These are phyloP conservation scores for Liparis tanakae DNA, from an alignment of 2,797 vertebrate species.

Conservation along the genomic window DNA sequence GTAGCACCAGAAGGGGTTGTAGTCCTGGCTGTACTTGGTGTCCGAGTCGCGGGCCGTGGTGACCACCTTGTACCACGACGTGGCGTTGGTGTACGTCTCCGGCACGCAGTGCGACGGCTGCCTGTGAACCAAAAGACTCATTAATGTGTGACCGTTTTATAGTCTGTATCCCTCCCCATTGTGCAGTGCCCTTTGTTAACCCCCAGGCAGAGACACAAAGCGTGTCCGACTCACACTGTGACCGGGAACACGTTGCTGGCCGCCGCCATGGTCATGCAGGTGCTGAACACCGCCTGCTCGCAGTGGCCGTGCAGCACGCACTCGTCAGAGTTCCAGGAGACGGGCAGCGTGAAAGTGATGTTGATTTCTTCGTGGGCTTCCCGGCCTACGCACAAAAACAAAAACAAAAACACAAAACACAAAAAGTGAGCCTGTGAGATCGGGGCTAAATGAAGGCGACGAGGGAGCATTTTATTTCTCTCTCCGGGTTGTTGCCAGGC, in stretches of 20 bases:
- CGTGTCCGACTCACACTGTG: conserved; percentile 91
- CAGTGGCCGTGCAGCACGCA: conserved; percentile 95
- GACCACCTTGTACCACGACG: conserved; percentile 97
- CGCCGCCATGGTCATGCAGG: conserved; percentile 96
- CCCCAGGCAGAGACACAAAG: conserved; percentile 20
- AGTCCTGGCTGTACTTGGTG: conserved; percentile 96
- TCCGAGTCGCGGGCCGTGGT: conserved; percentile 94
- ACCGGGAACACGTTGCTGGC: conserved; percentile 91
- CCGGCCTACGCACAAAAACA: conserved; percentile 83
- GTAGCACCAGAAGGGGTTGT: conserved; percentile 99
- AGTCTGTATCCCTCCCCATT: neutral
- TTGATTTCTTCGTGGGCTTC: conserved; percentile 98
- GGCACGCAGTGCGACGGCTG: conserved; percentile 96
- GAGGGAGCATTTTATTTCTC: neutral
- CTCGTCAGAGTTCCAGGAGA: conserved; percentile 96
- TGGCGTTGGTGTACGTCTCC: conserved; percentile 96
- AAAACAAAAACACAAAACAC: conserved; percentile 40
- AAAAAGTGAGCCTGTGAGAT: neutral
- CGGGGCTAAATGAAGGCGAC: no score
- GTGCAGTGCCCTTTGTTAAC: neutral
- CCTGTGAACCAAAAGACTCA: conserved; percentile 72
- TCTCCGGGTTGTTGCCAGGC: neutral
- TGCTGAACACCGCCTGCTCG: conserved; percentile 96
- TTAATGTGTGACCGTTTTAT: neutral
- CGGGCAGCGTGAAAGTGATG: conserved; percentile 95